A percentile compares a stretch with the other conserved stretches of the same genome.
These are phyloP conservation scores for Polydrusus pterygomalis DNA, from an alignment of 2,888 invertebrate species.

Conservation along the genomic window DNA sequence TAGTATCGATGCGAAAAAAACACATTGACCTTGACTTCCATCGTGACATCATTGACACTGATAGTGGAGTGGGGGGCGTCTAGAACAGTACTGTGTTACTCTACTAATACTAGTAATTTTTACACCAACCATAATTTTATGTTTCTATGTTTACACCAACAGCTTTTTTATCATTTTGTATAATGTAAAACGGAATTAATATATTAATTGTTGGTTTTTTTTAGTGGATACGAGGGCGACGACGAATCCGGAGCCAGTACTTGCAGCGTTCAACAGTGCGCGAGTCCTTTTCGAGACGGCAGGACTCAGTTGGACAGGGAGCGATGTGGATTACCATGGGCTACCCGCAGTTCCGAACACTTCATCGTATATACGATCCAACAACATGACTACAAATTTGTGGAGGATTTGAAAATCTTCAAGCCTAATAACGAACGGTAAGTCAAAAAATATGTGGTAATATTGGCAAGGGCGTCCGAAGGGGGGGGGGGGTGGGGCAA, in stretches of 20 bases:
- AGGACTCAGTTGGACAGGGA: conserved; percentile 43
- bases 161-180: no score
- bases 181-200: no score
- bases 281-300: conserved; percentile 30
- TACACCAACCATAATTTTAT: no score
- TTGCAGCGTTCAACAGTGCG: conserved; percentile 59
- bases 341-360: conserved; percentile 60
- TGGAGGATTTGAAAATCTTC: conserved; percentile 59
- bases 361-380: conserved; percentile 59
- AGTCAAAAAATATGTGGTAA: conserved; percentile 34
- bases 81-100: no score
- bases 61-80: no score
- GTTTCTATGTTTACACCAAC: no score
- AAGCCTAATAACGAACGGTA: conserved; percentile 54
- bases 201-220: background rate
- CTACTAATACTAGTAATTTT: no score
- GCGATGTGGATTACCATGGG: conserved; percentile 61
- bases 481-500: no score
- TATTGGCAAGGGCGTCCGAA: no score
- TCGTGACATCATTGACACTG: no score
- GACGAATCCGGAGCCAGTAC: conserved; percentile 60
- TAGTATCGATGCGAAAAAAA: no score
- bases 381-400: conserved; percentile 56
- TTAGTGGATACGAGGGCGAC: conserved; percentile 63
- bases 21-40: no score